phyloP scores from a whole-genome alignment of 2,797 vertebrate species.

The Danio choprae region DNA sequence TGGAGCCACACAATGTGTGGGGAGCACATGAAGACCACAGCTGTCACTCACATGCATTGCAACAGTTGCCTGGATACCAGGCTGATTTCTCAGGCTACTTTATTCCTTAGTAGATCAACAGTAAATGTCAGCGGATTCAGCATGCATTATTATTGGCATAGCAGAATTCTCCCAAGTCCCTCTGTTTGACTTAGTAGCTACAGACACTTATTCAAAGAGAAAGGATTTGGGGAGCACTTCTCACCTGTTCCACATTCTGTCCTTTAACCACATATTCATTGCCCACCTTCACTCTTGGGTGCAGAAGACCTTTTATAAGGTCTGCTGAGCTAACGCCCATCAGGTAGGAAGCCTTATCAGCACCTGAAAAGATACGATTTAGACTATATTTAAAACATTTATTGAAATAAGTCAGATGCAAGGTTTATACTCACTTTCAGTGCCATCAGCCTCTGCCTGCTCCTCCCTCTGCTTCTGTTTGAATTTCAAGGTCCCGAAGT shows the following conservation, averaged over 20 bases:
- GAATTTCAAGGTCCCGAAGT: conserved; percentile 98
- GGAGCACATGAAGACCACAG: conserved; percentile 53
- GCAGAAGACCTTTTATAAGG: conserved; percentile 93
- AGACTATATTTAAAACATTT: not conserved
- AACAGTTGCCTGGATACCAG: conserved; percentile 68
- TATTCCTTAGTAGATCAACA: conserved; percentile 55
- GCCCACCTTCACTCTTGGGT: conserved; percentile 93
- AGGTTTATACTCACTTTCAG: conserved; percentile 84
- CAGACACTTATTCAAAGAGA: not conserved
- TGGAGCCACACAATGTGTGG: conserved; percentile 25
- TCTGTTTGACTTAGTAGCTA: conserved; percentile 10
- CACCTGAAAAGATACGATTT: conserved; percentile 75
- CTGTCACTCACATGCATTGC: conserved; percentile 64
- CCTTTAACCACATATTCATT: conserved; percentile 95
- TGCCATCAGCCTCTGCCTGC: conserved; percentile 91
- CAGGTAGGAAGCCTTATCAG: conserved; percentile 94
- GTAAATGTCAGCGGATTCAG: conserved; percentile 20
- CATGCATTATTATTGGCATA: not conserved
- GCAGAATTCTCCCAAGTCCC: not conserved
- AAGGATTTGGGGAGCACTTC: conserved; percentile 14
- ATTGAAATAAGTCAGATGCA: too few species aligned
- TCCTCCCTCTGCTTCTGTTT: conserved; percentile 94
- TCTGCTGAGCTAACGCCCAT: conserved; percentile 95
- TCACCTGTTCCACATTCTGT: conserved; percentile 94
- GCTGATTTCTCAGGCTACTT: conserved; percentile 47